These are phyloP conservation scores for Chaenocephalus aceratus DNA, from an alignment of 2,113 vertebrate species.

Conservation along the genomic window DNA sequence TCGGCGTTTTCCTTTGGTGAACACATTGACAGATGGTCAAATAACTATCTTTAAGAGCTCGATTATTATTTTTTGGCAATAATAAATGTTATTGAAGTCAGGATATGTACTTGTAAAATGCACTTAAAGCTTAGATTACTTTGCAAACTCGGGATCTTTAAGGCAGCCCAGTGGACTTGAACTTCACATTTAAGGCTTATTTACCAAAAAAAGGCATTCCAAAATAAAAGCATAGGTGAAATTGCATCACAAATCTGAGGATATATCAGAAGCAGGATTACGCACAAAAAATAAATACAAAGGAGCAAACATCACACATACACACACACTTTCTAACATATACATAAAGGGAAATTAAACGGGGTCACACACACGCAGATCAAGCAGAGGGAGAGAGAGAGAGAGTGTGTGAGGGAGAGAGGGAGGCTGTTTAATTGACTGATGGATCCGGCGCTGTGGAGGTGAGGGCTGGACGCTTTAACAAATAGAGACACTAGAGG, in stretches of 20 bases:
- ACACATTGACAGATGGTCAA: slow-evolving; percentile 40
- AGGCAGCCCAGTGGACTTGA: background rate
- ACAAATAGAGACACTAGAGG: slow-evolving; percentile 85
- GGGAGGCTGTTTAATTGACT: slow-evolving; percentile 85
- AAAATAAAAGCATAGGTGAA: slow-evolving; percentile 10
- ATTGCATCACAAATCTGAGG: slow-evolving; percentile 5
- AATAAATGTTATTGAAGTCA: background rate
- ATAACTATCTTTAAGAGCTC: background rate
- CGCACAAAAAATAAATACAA: slow-evolving; percentile 27
- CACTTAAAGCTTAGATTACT: background rate
- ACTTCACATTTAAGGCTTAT: background rate
- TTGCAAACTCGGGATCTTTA: background rate
- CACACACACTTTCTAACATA: slow-evolving; percentile 21
- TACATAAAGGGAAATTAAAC: slow-evolving; percentile 56
- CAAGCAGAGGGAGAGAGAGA: background rate
- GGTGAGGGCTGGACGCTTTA: slow-evolving; percentile 81
- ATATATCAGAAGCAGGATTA: background rate
- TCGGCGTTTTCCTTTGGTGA: slow-evolving; percentile 47
- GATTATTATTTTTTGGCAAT: background rate
- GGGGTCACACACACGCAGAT: slow-evolving; percentile 30
- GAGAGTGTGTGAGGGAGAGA: slow-evolving; percentile 16
- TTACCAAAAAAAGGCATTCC: background rate
- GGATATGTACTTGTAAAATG: background rate
- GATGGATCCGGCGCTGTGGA: slow-evolving; percentile 84
- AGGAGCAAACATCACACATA: background rate